phyloP scores from a whole-genome alignment of 2,888 invertebrate species.

The Zootermopsis nevadensis region DNA sequence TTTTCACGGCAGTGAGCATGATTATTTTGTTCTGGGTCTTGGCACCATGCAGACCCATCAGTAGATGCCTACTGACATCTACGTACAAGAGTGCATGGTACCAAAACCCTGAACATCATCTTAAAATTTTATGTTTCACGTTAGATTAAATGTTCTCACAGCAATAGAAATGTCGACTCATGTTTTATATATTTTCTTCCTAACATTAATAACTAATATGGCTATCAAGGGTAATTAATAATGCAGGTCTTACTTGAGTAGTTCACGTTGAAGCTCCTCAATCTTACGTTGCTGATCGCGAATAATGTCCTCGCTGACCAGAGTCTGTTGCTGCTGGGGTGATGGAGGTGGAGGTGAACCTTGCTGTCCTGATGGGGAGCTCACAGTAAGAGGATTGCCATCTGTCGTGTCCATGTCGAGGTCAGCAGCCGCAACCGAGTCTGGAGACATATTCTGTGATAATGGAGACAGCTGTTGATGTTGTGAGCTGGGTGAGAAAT shows the following conservation, averaged over 20 bases:
- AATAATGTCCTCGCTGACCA: conserved; percentile 61
- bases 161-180: too few species aligned
- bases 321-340: conserved; percentile 57
- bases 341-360: conserved; percentile 58
- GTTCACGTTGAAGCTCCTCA: conserved; percentile 84
- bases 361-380: conserved; percentile 51
- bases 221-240: too few species aligned
- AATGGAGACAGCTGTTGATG: conserved; percentile 49
- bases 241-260: conserved; percentile 26
- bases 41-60: too few species aligned
- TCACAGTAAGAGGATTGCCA: conserved; percentile 41
- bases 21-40: too few species aligned
- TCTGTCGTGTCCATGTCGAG: conserved; percentile 60
- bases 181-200: too few species aligned
- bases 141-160: too few species aligned
- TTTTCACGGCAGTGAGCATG: too few species aligned
- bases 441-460: conserved; percentile 48
- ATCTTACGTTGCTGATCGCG: conserved; percentile 88
- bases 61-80: too few species aligned
- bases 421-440: conserved; percentile 60
- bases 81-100: too few species aligned
- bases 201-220: too few species aligned
- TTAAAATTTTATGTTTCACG: too few species aligned
- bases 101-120: too few species aligned
- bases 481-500: conserved; percentile 48